Evolutionary conservation across 2,113 vertebrate genomes (phyloP), one percentile per base, ranked within the genome.

Genomic region (Myiozetetes cayanensis): DNA sequence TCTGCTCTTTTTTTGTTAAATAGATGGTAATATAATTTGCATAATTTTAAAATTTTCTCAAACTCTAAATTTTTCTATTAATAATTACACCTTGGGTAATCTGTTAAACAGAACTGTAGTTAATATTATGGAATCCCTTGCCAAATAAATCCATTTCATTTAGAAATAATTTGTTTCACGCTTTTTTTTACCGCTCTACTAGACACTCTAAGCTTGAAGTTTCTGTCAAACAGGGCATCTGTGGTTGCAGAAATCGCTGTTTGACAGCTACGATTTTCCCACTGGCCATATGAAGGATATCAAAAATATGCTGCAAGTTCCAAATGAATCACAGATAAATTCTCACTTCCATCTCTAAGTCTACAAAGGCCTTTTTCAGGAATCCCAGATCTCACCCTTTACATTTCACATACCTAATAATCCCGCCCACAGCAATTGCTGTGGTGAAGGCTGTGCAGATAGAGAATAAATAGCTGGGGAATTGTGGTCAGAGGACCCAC

Each of bases 181-280:
- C 12, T 24, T 74, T 71, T 65, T 84, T 72, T 80, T 53, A 67
- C 39, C 50, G 37, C 79, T 93, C 85, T 91, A 92, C 37, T 55
- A 80, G 70, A 79, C 47, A 94, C 12, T 81, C 78, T 77, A 15
- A 87, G 89, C 93, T 87, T 85, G 67, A 95, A 71, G 35, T 73
- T 89, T 70, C 81, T 83, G 84, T 76, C 68, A 74, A 94, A 86
- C 43, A 85, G 65, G 67, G 55, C 73, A 84, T 58, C 71, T 39
- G 12, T 59, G 52, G 35, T 61, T 73, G 53, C 74, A 94, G 62
- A 90, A 83, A 72, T 37, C 11, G 63, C 31, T 53, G n/a, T 78
- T 63, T 73, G 78, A 72, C n/a, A 89, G 67, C 50, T 55, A 41
- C 8, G 12, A n/a, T 71, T 81, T 94, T 84, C 44, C 44, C 82